These are phyloP conservation scores for Aphidius ervi DNA, from an alignment of 1,140 invertebrate species.

Conservation along the genomic window DNA sequence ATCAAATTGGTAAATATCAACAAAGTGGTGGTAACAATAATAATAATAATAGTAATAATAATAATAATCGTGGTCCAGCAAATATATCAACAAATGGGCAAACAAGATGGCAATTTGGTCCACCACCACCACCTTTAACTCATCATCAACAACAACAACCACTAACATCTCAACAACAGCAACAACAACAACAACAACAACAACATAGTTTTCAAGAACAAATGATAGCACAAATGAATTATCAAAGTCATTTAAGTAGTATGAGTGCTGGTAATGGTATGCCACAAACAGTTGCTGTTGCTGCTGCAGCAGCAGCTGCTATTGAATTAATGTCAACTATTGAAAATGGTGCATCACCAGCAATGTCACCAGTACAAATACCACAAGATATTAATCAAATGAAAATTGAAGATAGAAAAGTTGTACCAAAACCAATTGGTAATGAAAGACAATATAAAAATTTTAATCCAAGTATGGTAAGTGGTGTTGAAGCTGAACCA, in stretches of 20 bases:
- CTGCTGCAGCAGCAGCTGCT: slow-evolving; percentile 36
- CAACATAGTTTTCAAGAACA: slow-evolving; percentile 45
- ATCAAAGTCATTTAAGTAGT: slow-evolving; percentile 43
- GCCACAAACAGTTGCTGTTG: too few relatives aligned
- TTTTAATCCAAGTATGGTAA: slow-evolving; percentile 40
- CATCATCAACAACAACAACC: too few relatives aligned
- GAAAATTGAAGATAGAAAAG: slow-evolving; percentile 65
- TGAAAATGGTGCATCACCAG: slow-evolving; percentile 59
- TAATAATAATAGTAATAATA: slow-evolving; percentile 29
- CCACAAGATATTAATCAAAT: slow-evolving; percentile 44
- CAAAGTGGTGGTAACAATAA: slow-evolving; percentile 47
- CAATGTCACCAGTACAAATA: slow-evolving; percentile 56
- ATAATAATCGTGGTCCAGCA: slow-evolving; percentile 4
- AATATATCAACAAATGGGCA: slow-evolving; percentile 37
- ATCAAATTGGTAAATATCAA: slow-evolving; percentile 45
- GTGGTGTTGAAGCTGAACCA: slow-evolving; percentile 48
- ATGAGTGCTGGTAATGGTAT: slow-evolving; percentile 39
- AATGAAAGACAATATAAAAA: slow-evolving; percentile 71
- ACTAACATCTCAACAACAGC: too few relatives aligned
- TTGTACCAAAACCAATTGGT: slow-evolving; percentile 68
- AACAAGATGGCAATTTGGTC: slow-evolving; percentile 42
- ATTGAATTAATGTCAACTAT: slow-evolving; percentile 54
- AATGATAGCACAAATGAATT: slow-evolving; percentile 43
- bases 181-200: slow-evolving; percentile 32
- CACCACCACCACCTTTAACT: slow-evolving; percentile 24